Base-by-base conservation (phyloP, 2,888 invertebrate genomes). In the Chymomyza fuscimana region DNA sequence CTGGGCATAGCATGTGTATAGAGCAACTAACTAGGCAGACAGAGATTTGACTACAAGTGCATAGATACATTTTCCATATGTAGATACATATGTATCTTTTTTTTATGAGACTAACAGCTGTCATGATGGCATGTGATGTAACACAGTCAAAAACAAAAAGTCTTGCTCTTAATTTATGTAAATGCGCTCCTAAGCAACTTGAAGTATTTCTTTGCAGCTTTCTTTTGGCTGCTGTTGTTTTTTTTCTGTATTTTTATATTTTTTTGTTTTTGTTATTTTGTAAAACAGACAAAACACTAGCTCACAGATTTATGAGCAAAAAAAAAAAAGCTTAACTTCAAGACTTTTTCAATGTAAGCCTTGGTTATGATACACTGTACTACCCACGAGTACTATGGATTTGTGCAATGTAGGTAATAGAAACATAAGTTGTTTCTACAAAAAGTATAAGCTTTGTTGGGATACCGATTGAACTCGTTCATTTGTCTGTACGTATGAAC, bases 111-210 rank as follows among this genome's bases (percentile, higher is more conserved):
- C 50, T 58, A 54, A 54, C 54, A 54, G 54, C 54, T 54, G 54
- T 54, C 54, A 22, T 54, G 16, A 22, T 54, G 16, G 54, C 54
- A 2, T 54, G 54, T 54, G 54, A 54, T n/a, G 54, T 54, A 54
- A 54, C 19, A 54, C 9, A 16, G 19, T 22, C 54, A 16, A 58
- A 58, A 58, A 58, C 58, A 25, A 22, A 58, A 58, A 58, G 12
- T 71, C 67, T 56, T 68, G 65, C 86, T 79, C 83, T 86, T 87
- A 82, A 83, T 83, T 82, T 83, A 83, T 83, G 77, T 81, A 67
- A 67, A 70, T 70, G 66, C 58, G 51, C 22, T 54, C 15, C 54
- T 22, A 7, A 54, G 19, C 70, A 67, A 54, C 40, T 63, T 69
- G 67, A 67, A 73, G 78, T 78, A 60, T 32, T 60, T n/a, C 36